Percentiles rank a stretch among this genome's conserved stretches.
Evolutionary conservation across 2,888 invertebrate genomes (phyloP).

Genomic region (Synanthedon tipuliformis): DNA sequence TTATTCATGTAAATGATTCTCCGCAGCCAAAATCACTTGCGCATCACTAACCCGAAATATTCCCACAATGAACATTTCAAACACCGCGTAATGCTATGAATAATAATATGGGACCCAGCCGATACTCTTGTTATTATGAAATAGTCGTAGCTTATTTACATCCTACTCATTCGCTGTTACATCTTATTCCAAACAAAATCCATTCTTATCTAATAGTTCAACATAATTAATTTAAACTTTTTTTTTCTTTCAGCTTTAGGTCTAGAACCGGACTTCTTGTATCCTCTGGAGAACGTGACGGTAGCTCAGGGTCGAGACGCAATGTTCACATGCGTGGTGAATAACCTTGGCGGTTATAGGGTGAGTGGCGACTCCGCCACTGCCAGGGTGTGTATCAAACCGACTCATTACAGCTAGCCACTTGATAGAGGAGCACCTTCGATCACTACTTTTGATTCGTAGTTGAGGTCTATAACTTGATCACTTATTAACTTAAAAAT

Average conservation of each 20-base stretch:
- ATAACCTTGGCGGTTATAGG: conserved; percentile 87
- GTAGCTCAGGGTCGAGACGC: conserved; percentile 86
- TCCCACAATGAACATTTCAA: conserved; percentile 2
- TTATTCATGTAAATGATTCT: conserved; percentile 18
- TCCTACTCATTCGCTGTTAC: too few species aligned
- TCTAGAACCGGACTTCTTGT: conserved; percentile 84
- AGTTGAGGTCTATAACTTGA: conserved; percentile 51
- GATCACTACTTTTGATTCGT: conserved; percentile 38
- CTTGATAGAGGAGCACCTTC: conserved; percentile 57
- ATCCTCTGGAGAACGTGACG: conserved; percentile 85
- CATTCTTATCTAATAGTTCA: too few species aligned
- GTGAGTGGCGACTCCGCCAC: conserved; percentile 91
- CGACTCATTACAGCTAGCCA: conserved; percentile 54
- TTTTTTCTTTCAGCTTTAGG: conserved; percentile 74
- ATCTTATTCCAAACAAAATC: too few species aligned
- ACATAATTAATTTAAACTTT: conserved; percentile 3
- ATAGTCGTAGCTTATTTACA: not conserved
- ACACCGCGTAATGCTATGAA: not conserved
- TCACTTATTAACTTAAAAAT: conserved; percentile 1
- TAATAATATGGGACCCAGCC: not conserved
- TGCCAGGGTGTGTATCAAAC: conserved; percentile 85
- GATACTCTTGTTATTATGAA: not conserved
- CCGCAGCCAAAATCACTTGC: conserved; percentile 14
- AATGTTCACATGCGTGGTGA: conserved; percentile 86
- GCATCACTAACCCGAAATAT: conserved; percentile 7